Evolutionary conservation across 2,888 invertebrate species (phyloP), one percentile per base, ranked within the genome.

Genomic region (Disparrhopalites patrizii): DNA sequence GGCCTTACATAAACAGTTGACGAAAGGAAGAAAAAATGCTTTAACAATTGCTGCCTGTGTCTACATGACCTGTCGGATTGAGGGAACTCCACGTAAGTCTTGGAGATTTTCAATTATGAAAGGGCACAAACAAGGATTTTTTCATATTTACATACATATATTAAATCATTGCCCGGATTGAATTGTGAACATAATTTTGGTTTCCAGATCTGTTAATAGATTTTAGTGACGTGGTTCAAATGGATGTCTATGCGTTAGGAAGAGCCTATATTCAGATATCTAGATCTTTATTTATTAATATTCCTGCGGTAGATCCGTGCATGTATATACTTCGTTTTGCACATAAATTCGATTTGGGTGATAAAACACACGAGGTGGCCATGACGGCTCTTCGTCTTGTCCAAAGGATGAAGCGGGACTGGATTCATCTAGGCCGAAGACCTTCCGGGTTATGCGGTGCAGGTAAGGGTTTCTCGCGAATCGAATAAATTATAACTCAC

Each of bases 391-490:
- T 94, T 65, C 85, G 98, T 64, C 83, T 99, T 68, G 93, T 98
- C 25, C 91, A 94, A 80, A 84, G 99, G 76, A 99, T 99, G 99
- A 98, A 97, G 80, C 85, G 93, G 76, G 99, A 99, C 80, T 97
- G 94, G 79, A 90, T 99, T 79, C 94, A 96, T 79, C 93, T 92
- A 0, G 99, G 99, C 7, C 84, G 99, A 67, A 82, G 97, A 74
- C 98, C 99, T 1, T 95, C 97, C 0, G 99, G 98, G 13, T 85
- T 99, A 23, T 99, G 98, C 81, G 99, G 99, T 27, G 98, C 99
- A 78, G 93, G 93, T 93, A 79, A 79, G 73, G 70, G 60, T 43
- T 58, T 62, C n/a, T n/a, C n/a, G n/a, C n/a, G n/a, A n/a, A n/a
- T n/a, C n/a, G n/a, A n/a, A n/a, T n/a, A n/a, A n/a, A n/a, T n/a